phyloP scores from a whole-genome alignment of 2,888 invertebrate genomes.

The Hylaea fasciaria region DNA sequence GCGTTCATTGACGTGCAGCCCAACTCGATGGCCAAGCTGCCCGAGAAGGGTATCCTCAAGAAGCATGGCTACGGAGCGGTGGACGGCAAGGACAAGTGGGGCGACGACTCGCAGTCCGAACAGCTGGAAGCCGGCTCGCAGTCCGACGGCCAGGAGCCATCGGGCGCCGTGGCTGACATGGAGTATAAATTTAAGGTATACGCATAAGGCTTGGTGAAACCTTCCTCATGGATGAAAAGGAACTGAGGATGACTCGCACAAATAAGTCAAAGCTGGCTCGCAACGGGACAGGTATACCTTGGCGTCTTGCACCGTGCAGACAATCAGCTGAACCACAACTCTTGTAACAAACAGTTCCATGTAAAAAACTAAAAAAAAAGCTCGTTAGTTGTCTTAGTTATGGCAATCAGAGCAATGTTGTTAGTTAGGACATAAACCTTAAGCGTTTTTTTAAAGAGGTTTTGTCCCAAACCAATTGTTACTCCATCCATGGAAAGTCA shows the following conservation, averaged over 20 bases:
- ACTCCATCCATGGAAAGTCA: background rate
- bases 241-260: too few relatives aligned
- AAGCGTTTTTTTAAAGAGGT: too few relatives aligned
- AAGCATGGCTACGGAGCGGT: conserved; percentile 92
- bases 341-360: too few relatives aligned
- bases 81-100: conserved; percentile 91
- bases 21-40: conserved; percentile 90
- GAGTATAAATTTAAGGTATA: conserved; percentile 92
- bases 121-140: conserved; percentile 88
- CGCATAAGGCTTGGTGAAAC: background rate
- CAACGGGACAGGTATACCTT: too few relatives aligned
- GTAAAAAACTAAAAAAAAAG: too few relatives aligned
- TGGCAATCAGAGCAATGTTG: too few relatives aligned
- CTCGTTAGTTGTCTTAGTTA: too few relatives aligned
- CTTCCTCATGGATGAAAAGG: too few relatives aligned
- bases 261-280: too few relatives aligned
- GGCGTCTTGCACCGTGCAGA: too few relatives aligned
- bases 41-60: conserved; percentile 96
- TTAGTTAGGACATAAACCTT: too few relatives aligned
- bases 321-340: too few relatives aligned
- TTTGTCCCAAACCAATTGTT: background rate
- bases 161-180: conserved; percentile 89
- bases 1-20: conserved; percentile 92
- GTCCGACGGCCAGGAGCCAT: conserved; percentile 88
- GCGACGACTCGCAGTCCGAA: conserved; percentile 89